Evolutionary conservation across 2,888 invertebrate genomes (phyloP).

Genomic region (Caradrina clavipalpis): DNA sequence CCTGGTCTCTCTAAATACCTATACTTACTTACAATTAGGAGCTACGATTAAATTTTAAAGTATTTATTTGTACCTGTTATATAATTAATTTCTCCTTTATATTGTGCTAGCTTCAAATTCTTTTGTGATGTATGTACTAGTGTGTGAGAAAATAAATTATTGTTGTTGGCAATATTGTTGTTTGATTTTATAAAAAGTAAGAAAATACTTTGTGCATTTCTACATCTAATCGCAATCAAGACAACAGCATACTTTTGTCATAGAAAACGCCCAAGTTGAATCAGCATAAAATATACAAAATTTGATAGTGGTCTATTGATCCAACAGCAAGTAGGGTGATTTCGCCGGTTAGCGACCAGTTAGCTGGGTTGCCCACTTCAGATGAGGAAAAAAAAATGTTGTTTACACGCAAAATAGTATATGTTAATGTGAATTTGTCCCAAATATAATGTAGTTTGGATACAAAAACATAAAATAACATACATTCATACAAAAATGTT

Average conservation of each 20-base stretch:
- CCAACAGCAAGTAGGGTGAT: too few relatives aligned
- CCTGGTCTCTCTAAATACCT: conserved; percentile 58
- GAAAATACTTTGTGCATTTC: neutral
- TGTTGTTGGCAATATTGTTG: conserved; percentile 84
- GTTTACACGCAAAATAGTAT: too few relatives aligned
- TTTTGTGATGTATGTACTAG: conserved; percentile 78
- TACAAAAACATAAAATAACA: too few relatives aligned
- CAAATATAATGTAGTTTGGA: too few relatives aligned
- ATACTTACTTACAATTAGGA: conserved; percentile 33
- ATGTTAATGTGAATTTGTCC: too few relatives aligned
- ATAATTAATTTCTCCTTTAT: conserved; percentile 49
- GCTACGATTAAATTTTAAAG: conserved; percentile 45
- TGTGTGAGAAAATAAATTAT: conserved; percentile 89
- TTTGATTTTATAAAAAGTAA: conserved; percentile 23
- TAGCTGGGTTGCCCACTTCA: too few relatives aligned
- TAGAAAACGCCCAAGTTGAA: too few relatives aligned
- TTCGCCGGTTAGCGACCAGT: too few relatives aligned
- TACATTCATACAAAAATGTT: too few relatives aligned
- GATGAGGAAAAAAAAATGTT: too few relatives aligned
- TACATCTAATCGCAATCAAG: neutral
- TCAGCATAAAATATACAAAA: neutral
- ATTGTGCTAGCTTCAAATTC: conserved; percentile 83
- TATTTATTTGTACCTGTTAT: conserved; percentile 60
- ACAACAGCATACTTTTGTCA: neutral
- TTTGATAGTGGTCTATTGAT: neutral